These are phyloP conservation scores for Hemiscyllium ocellatum DNA, from an alignment of 2,113 vertebrate genomes.

Conservation along the genomic window DNA sequence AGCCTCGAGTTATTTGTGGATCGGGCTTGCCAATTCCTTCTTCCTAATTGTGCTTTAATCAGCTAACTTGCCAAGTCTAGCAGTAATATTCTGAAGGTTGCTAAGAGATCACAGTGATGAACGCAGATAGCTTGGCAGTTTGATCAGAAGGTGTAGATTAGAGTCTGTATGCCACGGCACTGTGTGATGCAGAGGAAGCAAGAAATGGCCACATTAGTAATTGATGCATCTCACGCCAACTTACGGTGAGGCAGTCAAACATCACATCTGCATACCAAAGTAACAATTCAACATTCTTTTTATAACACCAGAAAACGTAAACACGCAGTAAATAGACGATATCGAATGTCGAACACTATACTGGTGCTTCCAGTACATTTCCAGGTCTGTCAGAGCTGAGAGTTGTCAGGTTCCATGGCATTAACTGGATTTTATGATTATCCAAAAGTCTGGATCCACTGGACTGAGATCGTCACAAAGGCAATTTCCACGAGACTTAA, in stretches of 20 bases:
- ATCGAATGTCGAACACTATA: conserved; percentile 34
- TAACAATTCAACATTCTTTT: conserved; percentile 37
- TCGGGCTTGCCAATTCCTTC: not conserved
- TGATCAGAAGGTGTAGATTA: conserved; percentile 4
- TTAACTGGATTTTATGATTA: conserved; percentile 62
- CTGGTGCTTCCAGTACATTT: conserved; percentile 5
- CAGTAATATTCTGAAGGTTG: conserved; percentile 31
- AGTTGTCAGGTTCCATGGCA: conserved; percentile 51
- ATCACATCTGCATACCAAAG: conserved; percentile 37
- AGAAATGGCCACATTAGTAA: conserved; percentile 26
- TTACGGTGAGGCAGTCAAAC: conserved; percentile 25
- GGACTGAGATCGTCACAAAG: conserved; percentile 29
- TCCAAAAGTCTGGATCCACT: conserved; percentile 48
- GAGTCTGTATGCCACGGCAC: not conserved
- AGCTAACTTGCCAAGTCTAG: conserved; percentile 31
- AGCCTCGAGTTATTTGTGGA: conserved; percentile 21
- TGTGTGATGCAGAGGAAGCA: conserved; percentile 28
- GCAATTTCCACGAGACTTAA: conserved; percentile 35
- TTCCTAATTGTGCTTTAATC: conserved; percentile 36
- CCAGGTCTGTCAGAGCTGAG: conserved; percentile 23
- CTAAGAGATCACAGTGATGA: conserved; percentile 35
- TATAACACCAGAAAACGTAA: conserved; percentile 36
- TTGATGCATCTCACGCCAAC: conserved; percentile 21
- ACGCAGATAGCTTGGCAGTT: conserved; percentile 17
- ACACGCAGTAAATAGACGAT: conserved; percentile 37